These are phyloP conservation scores for Physocephala rufipes DNA, from an alignment of 2,888 invertebrate genomes.

Conservation along the genomic window DNA sequence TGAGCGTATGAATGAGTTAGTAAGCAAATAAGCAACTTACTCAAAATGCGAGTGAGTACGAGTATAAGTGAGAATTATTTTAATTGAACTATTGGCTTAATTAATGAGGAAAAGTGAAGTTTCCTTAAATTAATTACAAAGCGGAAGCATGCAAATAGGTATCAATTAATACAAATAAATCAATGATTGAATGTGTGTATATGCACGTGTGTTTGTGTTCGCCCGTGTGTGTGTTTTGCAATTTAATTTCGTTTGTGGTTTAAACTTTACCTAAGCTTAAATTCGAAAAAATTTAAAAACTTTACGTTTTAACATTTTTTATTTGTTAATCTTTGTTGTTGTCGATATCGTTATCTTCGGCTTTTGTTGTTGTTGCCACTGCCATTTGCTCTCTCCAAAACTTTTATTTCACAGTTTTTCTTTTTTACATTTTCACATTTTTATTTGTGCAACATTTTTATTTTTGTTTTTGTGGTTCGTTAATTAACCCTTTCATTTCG, in stretches of 20 bases:
- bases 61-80: too few species aligned
- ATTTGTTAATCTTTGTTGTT: conserved; percentile 18
- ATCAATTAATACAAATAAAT: not conserved
- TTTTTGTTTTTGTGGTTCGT: not conserved
- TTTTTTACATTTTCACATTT: not conserved
- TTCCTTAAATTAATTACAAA: too few species aligned
- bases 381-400: not conserved
- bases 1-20: too few species aligned
- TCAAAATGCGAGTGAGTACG: too few species aligned
- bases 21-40: too few species aligned
- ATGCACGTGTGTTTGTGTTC: too few species aligned
- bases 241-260: not conserved
- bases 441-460: not conserved
- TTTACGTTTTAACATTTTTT: too few species aligned
- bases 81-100: too few species aligned
- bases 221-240: not conserved
- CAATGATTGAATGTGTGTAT: not conserved
- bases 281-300: too few species aligned
- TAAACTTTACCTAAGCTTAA: too few species aligned
- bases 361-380: conserved; percentile 23
- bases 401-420: not conserved
- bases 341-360: conserved; percentile 1
- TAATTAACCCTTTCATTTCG: not conserved
- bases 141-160: too few species aligned
- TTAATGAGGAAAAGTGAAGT: not conserved